Percentiles rank a stretch among this genome's conserved stretches.
phyloP scores from a whole-genome alignment of 2,113 vertebrate species.

The Forbesichthys agassizii region DNA sequence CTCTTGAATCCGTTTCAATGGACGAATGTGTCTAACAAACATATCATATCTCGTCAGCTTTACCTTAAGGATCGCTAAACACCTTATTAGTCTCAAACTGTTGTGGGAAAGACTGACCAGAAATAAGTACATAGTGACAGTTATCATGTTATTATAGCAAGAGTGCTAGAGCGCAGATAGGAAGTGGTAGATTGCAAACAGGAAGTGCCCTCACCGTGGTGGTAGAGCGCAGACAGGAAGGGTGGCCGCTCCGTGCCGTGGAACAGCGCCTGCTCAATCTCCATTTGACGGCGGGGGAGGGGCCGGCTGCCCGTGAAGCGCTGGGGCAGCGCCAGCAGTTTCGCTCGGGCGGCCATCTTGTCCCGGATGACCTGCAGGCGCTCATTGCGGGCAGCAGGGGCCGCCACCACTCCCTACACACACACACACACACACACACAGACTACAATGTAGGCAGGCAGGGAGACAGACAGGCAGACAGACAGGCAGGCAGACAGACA shows the following conservation, averaged over 20 bases:
- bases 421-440: neutral
- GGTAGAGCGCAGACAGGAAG: conserved; percentile 81
- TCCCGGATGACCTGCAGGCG: conserved; percentile 85
- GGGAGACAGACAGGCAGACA: too few species aligned
- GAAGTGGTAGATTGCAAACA: neutral
- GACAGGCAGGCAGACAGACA: too few species aligned
- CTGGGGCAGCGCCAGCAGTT: conserved; percentile 86
- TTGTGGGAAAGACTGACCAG: too few species aligned
- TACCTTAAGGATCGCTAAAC: too few species aligned
- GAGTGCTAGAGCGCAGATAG: neutral
- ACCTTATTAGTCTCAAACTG: too few species aligned
- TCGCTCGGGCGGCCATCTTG: conserved; percentile 83
- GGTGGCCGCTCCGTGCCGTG: conserved; percentile 86
- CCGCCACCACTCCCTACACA: conserved; percentile 77
- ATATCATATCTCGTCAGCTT: too few species aligned
- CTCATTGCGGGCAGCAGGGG: conserved; percentile 81
- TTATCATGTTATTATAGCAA: too few species aligned
- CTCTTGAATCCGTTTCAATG: too few species aligned
- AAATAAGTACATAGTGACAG: too few species aligned
- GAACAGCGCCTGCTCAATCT: conserved; percentile 92
- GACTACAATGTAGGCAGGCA: too few species aligned
- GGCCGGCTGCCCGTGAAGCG: conserved; percentile 88
- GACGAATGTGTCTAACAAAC: too few species aligned
- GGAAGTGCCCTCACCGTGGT: conserved; percentile 76
- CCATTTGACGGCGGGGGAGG: conserved; percentile 91